These are phyloP conservation scores for Pterois miles DNA, from an alignment of 2,797 vertebrate genomes.

Conservation along the genomic window DNA sequence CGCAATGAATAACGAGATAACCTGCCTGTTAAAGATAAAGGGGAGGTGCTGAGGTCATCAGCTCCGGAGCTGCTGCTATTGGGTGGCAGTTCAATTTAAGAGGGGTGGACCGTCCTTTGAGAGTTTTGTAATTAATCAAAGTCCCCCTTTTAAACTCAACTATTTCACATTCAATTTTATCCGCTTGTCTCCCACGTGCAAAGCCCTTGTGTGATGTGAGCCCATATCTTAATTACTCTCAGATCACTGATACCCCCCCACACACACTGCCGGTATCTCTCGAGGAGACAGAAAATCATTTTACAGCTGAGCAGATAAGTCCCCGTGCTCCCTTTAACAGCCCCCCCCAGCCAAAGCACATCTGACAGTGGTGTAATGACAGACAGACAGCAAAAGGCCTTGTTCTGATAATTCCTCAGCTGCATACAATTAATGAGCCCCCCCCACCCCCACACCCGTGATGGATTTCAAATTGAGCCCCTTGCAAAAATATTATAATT, in stretches of 20 bases:
- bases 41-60: slow-evolving; percentile 70
- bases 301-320: slow-evolving; percentile 83
- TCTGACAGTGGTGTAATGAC: slow-evolving; percentile 76
- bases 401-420: slow-evolving; percentile 66
- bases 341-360: slow-evolving; percentile 64
- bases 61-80: slow-evolving; percentile 54
- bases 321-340: slow-evolving; percentile 74
- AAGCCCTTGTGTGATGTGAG: slow-evolving; percentile 76
- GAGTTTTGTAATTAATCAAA: slow-evolving; percentile 83
- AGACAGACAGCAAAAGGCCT: slow-evolving; percentile 67
- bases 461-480: slow-evolving; percentile 74
- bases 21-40: slow-evolving; percentile 76
- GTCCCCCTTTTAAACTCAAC: slow-evolving; percentile 71
- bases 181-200: slow-evolving; percentile 70
- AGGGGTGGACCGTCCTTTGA: slow-evolving; percentile 63
- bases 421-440: slow-evolving; percentile 67
- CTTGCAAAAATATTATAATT: slow-evolving; percentile 70
- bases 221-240: slow-evolving; percentile 83
- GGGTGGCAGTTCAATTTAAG: slow-evolving; percentile 65
- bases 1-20: slow-evolving; percentile 74
- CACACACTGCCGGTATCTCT: slow-evolving; percentile 66
- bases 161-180: slow-evolving; percentile 78
- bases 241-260: slow-evolving; percentile 78
- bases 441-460: slow-evolving; percentile 31
- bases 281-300: slow-evolving; percentile 83